Evolutionary conservation across 1,140 invertebrate species (phyloP).

Genomic region (Drosophila setifemur): DNA sequence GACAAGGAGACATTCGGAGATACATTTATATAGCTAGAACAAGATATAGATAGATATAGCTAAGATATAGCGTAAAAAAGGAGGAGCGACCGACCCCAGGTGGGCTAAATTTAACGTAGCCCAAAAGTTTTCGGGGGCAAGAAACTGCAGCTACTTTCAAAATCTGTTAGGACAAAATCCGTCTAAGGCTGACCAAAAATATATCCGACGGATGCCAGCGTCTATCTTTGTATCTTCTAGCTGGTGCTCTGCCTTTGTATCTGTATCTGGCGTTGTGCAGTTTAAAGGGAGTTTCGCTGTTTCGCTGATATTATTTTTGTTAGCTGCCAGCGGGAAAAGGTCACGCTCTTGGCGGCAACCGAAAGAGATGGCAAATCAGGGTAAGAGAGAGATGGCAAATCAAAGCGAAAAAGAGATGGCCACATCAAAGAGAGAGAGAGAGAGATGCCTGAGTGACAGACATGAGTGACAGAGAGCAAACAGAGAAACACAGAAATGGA

Average conservation of each 20-base stretch:
- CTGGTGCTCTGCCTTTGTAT: neutral
- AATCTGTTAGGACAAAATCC: conserved; percentile 33
- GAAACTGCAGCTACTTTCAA: conserved; percentile 57
- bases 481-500: conserved; percentile 24
- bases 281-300: conserved; percentile 18
- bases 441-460: conserved; percentile 16
- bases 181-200: conserved; percentile 66
- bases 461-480: conserved; percentile 29
- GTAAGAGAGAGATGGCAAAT: neutral
- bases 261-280: conserved; percentile 10
- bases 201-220: conserved; percentile 17
- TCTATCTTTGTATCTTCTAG: neutral
- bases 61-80: neutral
- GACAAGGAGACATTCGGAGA: too few species aligned
- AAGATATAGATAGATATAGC: neutral
- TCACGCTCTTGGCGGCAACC: conserved; percentile 38
- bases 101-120: conserved; percentile 59
- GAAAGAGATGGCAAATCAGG: neutral
- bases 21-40: too few species aligned
- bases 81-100: conserved; percentile 44
- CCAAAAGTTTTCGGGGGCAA: conserved; percentile 46
- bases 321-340: conserved; percentile 21
- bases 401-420: conserved; percentile 21
- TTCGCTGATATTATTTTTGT: conserved; percentile 39
- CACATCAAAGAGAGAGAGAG: conserved; percentile 17